Percentiles rank a stretch among this genome's conserved stretches.
These are phyloP conservation scores for Equus przewalskii DNA, from an alignment of 2,113 vertebrate species.

Conservation along the genomic window DNA sequence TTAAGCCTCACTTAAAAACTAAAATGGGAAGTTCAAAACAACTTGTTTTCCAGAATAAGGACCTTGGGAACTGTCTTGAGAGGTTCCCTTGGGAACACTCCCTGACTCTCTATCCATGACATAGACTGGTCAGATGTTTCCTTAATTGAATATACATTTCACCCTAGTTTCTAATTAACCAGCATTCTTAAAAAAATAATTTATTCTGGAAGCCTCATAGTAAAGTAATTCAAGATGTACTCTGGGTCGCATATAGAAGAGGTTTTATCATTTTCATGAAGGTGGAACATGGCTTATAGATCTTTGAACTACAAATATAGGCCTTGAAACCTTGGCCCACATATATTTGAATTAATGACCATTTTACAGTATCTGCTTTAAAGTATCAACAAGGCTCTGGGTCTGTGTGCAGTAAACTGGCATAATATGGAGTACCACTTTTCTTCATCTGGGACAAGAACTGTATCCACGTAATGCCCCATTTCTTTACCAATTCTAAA, in stretches of 20 bases:
- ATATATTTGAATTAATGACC: neutral
- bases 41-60: neutral
- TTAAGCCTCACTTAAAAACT: neutral
- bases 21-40: slow-evolving; percentile 21
- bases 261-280: neutral
- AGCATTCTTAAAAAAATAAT: neutral
- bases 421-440: neutral
- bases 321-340: neutral
- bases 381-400: neutral
- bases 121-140: neutral
- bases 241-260: neutral
- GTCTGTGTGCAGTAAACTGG: neutral
- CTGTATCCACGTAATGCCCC: neutral
- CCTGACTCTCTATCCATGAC: neutral
- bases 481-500: neutral
- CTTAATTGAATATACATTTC: neutral
- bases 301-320: neutral
- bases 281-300: neutral
- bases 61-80: neutral
- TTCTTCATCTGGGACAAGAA: neutral
- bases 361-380: neutral
- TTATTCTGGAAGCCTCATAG: neutral
- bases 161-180: neutral
- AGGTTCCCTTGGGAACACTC: neutral
- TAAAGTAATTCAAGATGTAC: neutral